Conservation (phyloP, 2,113 vertebrate genomes). For the Phoxinus phoxinus region DNA sequence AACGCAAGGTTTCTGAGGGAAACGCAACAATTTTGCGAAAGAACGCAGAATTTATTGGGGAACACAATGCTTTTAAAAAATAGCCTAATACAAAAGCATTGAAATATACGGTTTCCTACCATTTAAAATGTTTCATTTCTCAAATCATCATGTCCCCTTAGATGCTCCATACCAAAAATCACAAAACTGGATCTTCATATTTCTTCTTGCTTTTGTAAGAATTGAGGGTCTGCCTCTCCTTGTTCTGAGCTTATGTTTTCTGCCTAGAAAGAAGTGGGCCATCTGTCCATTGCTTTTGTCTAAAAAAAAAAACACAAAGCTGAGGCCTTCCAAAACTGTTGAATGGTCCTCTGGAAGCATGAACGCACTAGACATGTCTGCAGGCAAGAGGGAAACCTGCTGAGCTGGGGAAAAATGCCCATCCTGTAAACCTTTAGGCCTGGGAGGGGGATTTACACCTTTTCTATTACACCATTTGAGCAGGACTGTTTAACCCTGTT, state of each 20-base stretch:
- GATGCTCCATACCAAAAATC: not conserved
- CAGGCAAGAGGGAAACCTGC: not conserved
- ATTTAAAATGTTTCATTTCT: not conserved
- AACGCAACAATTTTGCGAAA: not conserved
- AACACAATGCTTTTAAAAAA: not conserved
- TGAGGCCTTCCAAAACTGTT: too few relatives aligned
- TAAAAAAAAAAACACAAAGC: too few relatives aligned
- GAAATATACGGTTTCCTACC: not conserved
- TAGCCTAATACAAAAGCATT: not conserved
- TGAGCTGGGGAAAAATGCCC: not conserved
- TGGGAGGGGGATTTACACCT: not conserved
- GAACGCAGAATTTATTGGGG: too few relatives aligned
- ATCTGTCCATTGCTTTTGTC: slow-evolving; percentile 30
- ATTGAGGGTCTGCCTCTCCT: not conserved
- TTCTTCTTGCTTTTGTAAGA: not conserved
- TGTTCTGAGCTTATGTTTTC: not conserved
- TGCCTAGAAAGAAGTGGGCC: slow-evolving; percentile 13
- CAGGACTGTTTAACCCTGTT: not conserved
- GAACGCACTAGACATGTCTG: not conserved
- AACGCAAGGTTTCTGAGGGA: not conserved
- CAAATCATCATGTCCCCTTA: not conserved
- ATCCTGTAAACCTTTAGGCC: not conserved
- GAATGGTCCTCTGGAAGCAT: not conserved
- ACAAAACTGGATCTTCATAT: not conserved
- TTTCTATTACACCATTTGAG: not conserved